phyloP scores from a whole-genome alignment of 1,140 invertebrate species.

The Sinella curviseta region DNA sequence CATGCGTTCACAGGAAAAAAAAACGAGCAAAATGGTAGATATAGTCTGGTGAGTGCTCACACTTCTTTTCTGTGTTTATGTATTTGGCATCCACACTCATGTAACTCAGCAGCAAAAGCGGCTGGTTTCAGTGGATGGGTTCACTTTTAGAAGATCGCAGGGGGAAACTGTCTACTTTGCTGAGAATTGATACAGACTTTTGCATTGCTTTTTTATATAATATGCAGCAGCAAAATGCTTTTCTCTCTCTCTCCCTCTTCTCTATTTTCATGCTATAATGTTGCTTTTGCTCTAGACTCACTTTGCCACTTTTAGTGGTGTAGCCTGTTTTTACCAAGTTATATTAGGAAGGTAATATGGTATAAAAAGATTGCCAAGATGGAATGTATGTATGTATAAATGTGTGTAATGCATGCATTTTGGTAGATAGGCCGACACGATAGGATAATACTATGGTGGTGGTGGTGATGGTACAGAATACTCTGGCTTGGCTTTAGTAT shows the following conservation, averaged over 20 bases:
- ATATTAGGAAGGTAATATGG: background rate
- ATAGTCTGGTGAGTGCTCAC: background rate
- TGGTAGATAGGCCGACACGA: background rate
- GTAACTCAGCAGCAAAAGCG: background rate
- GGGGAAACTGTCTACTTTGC: slow-evolving; percentile 6
- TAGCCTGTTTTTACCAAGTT: background rate
- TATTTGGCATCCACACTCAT: background rate
- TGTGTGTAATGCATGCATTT: background rate
- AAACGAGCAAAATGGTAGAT: background rate
- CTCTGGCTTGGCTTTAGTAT: background rate
- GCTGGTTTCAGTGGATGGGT: background rate
- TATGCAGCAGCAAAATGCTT: background rate
- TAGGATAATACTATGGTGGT: background rate
- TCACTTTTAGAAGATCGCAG: slow-evolving; percentile 16
- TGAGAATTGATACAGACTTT: background rate
- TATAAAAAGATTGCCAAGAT: background rate
- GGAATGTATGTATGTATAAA: background rate
- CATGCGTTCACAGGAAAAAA: background rate
- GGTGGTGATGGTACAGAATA: background rate
- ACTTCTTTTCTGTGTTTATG: background rate
- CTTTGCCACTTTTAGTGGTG: background rate
- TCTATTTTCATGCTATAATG: background rate
- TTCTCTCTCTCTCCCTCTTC: background rate
- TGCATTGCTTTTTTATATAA: slow-evolving; percentile 4
- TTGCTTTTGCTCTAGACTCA: background rate